Base-by-base conservation (phyloP, 2,888 invertebrate species). In the Pandemis heparana region DNA sequence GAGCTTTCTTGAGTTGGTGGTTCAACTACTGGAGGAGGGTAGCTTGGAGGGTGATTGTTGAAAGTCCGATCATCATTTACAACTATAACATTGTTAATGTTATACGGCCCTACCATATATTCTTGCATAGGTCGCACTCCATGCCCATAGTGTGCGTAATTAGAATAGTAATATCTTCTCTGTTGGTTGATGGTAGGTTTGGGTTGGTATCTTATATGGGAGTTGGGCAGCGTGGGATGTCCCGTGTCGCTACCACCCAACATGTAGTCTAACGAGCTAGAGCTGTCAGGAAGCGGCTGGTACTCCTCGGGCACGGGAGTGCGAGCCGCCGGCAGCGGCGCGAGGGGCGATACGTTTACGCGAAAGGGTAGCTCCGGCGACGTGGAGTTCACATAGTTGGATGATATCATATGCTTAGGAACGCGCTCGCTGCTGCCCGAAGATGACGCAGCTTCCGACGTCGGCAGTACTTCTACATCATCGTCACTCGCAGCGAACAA, bases 401-500 rank as follows among this genome's bases (percentile, higher is more conserved):
- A 90, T 39, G 92, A 90, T 64, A 90, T 83, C 56, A 87, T 88
- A 77, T 89, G 90, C 65, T 82, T 81, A 43, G 85, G 83, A 46
- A 79, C 48, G 68, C 81, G 80, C 51, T 85, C 85, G 77, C 82
- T 87, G 60, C 80, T 78, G 61, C 81, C 78, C 51, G 81, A 76
- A 51, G 61, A 76, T 51, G 61, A 18, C 10, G 79, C 79, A 16
- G 79, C 80, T 60, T 89, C 89, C 71, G 83, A 80, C 63, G 85
- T 75, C 7, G 91, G 91, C 51, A 94, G 79, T 12, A 94, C 90
- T 81, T 92, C 95, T 76, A 96, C 94, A 79, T 96, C 96, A 79
- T 95, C 95, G 85, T 96, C 96, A 87, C 96, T 96, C 80, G 95
- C 96, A 71, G 96, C 96, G 89, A 96, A 96, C 74, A 96, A 88